Base-by-base conservation (phyloP, 2,113 vertebrate genomes). In the Chauna torquata region DNA sequence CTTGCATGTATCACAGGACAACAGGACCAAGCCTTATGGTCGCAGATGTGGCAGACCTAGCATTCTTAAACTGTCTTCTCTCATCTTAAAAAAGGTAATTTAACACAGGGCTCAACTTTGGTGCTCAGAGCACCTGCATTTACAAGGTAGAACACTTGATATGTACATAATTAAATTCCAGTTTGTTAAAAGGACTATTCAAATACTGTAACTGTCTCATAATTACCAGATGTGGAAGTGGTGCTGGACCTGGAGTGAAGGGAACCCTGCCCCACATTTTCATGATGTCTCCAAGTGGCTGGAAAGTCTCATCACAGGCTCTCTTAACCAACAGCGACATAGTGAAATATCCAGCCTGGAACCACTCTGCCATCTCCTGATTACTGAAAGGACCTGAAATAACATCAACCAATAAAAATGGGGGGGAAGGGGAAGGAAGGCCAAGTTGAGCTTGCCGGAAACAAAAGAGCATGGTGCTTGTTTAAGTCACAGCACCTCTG, bases 221-320 rank as follows among this genome's bases (percentile, higher is more conserved):
- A 97, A 96, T 98, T 97, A 99, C 99, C 98, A 99, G 98, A 88
- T 99, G 98, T 18, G 99, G 99, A 95, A 99, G 98, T 0, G 99
- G 99, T 82, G 99, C 98, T 44, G 98, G 98, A 38, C 99, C 99
- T 15, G 99, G 98, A 65, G 99, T 98, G 85, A 99, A 99, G 30
- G 99, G 99, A 84, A 99, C 99, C 94, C 99, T 98, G 70, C 99
- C 99, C 99, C 99, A 99, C 98, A 99, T 99, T 97, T 99, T 99
- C 98, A 99, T 99, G 78, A 99, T 99, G 49, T 99, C 99, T 76
- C 99, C 99, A 85, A 99, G 98, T 1, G 99, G 98, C 70, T 99
- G 99, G 96, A 99, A 99, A 70, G 98, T 98, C 94, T 99, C 99
- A n/a, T 99, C 99, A 92, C 99, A 99, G 16, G 99, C 99, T 98